Conservation (phyloP, 2,888 invertebrate genomes). For the Unio pictorum region DNA sequence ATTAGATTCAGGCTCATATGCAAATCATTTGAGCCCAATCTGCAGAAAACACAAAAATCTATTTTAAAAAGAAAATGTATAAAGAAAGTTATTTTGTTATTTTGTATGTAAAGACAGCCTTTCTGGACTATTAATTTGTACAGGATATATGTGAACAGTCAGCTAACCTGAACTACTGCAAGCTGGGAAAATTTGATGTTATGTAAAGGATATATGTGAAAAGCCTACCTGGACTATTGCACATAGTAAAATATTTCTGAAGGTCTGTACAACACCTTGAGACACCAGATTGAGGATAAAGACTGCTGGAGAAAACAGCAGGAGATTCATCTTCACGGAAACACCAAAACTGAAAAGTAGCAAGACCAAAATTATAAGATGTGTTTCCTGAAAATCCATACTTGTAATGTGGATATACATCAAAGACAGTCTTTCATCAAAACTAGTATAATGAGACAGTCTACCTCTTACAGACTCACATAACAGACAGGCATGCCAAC, state of each 20-base stretch:
- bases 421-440: not conserved
- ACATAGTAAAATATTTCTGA: slow-evolving; percentile 85
- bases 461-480: too few relatives aligned
- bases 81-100: too few relatives aligned
- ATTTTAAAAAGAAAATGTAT: too few relatives aligned
- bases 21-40: too few relatives aligned
- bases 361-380: not conserved
- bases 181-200: not conserved
- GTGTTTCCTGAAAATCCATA: not conserved
- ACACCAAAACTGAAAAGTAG: slow-evolving; percentile 85
- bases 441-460: not conserved
- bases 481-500: too few relatives aligned
- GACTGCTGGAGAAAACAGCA: slow-evolving; percentile 94
- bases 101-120: too few relatives aligned
- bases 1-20: too few relatives aligned
- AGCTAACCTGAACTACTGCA: not conserved
- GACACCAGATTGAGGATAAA: slow-evolving; percentile 85
- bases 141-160: too few relatives aligned
- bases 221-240: slow-evolving; percentile 81
- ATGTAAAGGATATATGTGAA: not conserved
- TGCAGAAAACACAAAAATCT: too few relatives aligned
- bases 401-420: not conserved
- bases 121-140: too few relatives aligned
- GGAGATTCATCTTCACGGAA: slow-evolving; percentile 98
- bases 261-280: slow-evolving; percentile 80